These are phyloP conservation scores for Dioctria linearis DNA, from an alignment of 2,888 invertebrate species.

Conservation along the genomic window DNA sequence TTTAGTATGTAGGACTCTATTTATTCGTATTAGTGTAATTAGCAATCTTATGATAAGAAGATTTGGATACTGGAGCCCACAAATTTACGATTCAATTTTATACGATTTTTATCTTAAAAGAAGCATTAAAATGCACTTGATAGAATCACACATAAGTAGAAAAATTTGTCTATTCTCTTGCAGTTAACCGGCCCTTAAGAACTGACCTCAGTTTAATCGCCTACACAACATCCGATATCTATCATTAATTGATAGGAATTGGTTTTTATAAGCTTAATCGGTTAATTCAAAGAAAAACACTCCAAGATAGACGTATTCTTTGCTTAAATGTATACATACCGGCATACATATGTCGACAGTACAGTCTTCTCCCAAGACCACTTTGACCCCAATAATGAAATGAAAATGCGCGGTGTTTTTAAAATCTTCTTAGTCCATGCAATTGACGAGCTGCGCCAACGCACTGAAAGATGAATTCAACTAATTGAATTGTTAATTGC, in stretches of 20 bases:
- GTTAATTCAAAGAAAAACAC: conserved; percentile 23
- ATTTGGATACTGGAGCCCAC: too few species aligned
- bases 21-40: too few species aligned
- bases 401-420: conserved; percentile 47
- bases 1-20: too few species aligned
- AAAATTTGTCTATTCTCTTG: too few species aligned
- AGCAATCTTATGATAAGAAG: too few species aligned
- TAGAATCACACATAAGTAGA: too few species aligned
- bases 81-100: too few species aligned
- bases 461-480: conserved; percentile 12
- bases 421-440: conserved; percentile 23
- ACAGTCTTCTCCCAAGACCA: conserved; percentile 39
- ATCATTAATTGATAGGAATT: conserved; percentile 50
- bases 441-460: neutral
- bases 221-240: conserved; percentile 46
- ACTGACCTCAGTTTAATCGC: conserved; percentile 14
- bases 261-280: conserved; percentile 52
- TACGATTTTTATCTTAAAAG: too few species aligned
- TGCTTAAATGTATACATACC: neutral
- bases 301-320: neutral
- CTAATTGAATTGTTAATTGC: conserved; percentile 42
- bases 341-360: neutral
- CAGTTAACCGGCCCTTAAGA: neutral
- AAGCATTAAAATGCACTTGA: too few species aligned
- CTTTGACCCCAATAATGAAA: conserved; percentile 30